Conservation (phyloP, 2,113 vertebrate species). For the Acrocephalus kingi region DNA sequence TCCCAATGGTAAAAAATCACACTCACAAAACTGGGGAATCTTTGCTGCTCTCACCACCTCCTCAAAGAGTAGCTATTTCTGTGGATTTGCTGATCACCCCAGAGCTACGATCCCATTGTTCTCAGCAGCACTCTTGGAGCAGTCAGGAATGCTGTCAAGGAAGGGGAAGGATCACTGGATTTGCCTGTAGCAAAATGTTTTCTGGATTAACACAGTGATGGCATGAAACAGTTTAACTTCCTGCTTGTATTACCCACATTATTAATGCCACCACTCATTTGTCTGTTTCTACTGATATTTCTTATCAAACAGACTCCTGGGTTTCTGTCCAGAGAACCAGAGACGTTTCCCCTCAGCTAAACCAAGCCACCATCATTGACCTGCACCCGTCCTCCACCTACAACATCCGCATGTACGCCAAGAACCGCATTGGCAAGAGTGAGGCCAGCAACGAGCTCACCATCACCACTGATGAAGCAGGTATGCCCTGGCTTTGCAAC, state of each 20-base stretch:
- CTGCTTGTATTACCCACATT: not conserved
- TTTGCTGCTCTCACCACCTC: not conserved
- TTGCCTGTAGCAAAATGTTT: not conserved
- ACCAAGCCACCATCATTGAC: constrained; percentile 99
- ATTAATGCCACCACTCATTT: not conserved
- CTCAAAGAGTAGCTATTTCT: not conserved
- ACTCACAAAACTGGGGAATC: not conserved
- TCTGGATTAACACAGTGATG: not conserved
- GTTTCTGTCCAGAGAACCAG: constrained; percentile 97
- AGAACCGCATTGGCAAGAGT: constrained; percentile 97
- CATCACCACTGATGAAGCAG: constrained; percentile 98
- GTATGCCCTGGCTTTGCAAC: constrained; percentile 59
- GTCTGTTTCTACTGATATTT: constrained; percentile 7
- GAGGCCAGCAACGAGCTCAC: constrained; percentile 98
- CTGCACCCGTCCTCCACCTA: constrained; percentile 99
- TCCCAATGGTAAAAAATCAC: not conserved
- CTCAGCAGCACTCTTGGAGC: not conserved
- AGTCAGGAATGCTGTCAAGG: not conserved
- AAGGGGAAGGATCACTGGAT: not conserved
- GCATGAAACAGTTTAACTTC: not conserved
- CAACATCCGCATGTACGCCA: constrained; percentile 99
- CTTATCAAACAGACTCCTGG: constrained; percentile 88
- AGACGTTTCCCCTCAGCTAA: constrained; percentile 97
- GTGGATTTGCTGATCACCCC: not conserved
- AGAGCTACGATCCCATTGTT: not conserved